These are phyloP conservation scores for Acyrthosiphon pisum DNA, from an alignment of 1,140 invertebrate genomes.

Conservation along the genomic window DNA sequence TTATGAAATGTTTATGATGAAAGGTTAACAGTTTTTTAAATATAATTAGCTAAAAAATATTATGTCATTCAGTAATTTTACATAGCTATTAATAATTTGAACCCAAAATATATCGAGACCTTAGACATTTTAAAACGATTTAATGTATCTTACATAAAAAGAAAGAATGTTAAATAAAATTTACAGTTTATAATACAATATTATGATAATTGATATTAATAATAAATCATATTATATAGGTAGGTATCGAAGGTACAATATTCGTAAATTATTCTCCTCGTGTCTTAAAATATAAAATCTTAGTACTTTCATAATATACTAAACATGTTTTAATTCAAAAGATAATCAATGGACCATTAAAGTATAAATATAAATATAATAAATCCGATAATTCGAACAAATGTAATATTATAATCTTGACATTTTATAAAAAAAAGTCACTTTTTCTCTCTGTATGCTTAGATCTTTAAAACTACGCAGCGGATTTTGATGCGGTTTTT, in stretches of 20 bases:
- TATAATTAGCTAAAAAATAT: background rate
- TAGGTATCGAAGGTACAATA: background rate
- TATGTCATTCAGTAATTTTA: background rate
- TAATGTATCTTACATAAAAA: background rate
- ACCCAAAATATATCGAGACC: too few species aligned
- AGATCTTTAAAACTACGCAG: too few species aligned
- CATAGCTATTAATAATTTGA: too few species aligned
- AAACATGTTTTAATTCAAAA: background rate
- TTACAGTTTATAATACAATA: background rate
- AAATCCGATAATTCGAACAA: background rate
- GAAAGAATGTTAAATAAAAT: background rate
- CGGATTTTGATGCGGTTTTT: too few species aligned
- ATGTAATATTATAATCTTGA: too few species aligned
- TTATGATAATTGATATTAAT: background rate
- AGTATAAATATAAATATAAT: background rate
- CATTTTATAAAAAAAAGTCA: too few species aligned
- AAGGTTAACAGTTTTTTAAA: background rate
- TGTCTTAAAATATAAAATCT: background rate
- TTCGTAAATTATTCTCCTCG: background rate
- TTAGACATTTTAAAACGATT: too few species aligned
- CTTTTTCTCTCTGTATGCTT: too few species aligned
- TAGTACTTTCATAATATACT: background rate
- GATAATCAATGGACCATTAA: background rate
- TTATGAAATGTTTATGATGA: background rate
- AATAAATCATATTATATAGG: background rate